Evolutionary conservation across 1,140 invertebrate species (phyloP), one percentile per base, ranked within the genome.

Genomic region (Drepana arcuata): DNA sequence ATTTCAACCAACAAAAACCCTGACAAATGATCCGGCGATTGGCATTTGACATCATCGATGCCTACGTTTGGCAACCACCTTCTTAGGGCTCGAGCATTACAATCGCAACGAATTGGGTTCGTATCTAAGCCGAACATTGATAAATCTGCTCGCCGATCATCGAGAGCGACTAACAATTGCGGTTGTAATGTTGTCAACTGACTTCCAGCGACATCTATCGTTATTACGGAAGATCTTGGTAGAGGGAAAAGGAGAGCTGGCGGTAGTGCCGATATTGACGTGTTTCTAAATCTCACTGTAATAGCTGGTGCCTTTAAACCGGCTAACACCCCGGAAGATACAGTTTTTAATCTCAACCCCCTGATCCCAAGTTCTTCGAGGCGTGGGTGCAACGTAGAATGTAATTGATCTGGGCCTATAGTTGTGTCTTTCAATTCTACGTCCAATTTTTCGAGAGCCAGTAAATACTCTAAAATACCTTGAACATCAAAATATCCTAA

Each of bases 71-170:
- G 88, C 12, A 94, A 63, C 92, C 93, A 95, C 25, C 90, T 85
- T 46, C 92, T 87, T 4, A 96, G 81, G 2, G 92, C 90, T 49
- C 90, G 85, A 2, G 91, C 88, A 60, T 92, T 90, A 64, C 95
- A 96, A 64, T 95, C 93, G 63, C 95, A 97, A 26, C 88, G 86
- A 15, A 96, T 89, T 5, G 94, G 93, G 78, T 95, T 94, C 7
- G 85, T 85, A 21, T 88, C 85, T 5, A 96, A 69, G 1, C 94
- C 94, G 32, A 86, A 78, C 31, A 96, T 84, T 27, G 83, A 86
- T 10, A 95, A 73, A 68, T 90, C 89, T 2, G 90, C 89, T 34
- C 90, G 85, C 7, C 93, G 86, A 64, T 95, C 93, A 55, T 95
- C 93, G 2, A 96, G 75, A 15, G 91, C 89, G 7, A 89, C 86